phyloP scores from a whole-genome alignment of 2,113 vertebrate genomes.

The Nibea coibor region DNA sequence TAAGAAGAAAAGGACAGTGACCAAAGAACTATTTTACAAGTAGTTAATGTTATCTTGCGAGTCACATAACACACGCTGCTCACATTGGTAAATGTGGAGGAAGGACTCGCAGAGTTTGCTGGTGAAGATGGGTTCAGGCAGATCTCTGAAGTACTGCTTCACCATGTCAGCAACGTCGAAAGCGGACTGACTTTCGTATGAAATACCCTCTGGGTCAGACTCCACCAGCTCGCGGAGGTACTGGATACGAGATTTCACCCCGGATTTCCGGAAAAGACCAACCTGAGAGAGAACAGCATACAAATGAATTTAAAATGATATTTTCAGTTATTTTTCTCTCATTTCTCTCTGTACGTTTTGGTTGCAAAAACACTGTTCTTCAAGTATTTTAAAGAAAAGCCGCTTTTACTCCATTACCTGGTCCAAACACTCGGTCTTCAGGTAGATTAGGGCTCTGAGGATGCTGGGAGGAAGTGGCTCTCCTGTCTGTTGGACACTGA shows the following conservation, averaged over 20 bases:
- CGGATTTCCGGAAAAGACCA: constrained; percentile 90
- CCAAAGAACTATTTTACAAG: no score
- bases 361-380: neutral
- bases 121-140: constrained; percentile 90
- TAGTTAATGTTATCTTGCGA: neutral
- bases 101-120: constrained; percentile 89
- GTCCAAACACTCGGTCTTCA: constrained; percentile 87
- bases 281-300: constrained; percentile 75
- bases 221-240: constrained; percentile 89
- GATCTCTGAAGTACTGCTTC: constrained; percentile 93
- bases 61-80: constrained; percentile 35
- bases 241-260: constrained; percentile 91
- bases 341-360: neutral
- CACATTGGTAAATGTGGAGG: constrained; percentile 93
- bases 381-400: no score
- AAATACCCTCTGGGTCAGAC: constrained; percentile 79
- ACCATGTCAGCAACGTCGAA: constrained; percentile 94
- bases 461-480: constrained; percentile 87
- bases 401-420: constrained; percentile 73
- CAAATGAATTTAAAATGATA: neutral
- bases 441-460: constrained; percentile 87
- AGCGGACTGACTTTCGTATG: constrained; percentile 87
- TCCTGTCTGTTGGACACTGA: constrained; percentile 85
- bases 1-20: no score
- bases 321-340: neutral